A percentile compares a stretch with the other conserved stretches of the same genome.
phyloP scores from a whole-genome alignment of 2,888 invertebrate genomes.

The Drosophila ustulata region DNA sequence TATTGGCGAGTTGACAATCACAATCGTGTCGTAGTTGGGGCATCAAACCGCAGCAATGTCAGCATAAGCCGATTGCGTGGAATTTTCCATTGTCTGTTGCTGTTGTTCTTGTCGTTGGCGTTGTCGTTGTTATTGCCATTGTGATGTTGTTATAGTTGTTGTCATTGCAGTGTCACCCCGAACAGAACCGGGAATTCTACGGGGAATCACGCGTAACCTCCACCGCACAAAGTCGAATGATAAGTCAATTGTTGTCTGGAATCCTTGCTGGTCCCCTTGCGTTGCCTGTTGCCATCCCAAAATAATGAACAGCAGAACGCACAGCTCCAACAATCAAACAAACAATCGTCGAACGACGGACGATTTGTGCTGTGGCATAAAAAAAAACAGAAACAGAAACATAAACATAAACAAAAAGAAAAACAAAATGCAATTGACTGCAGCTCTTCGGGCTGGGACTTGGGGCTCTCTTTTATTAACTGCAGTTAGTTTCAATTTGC shows the following conservation, averaged over 20 bases:
- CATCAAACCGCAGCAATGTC: slow-evolving; percentile 73
- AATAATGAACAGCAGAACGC: slow-evolving; percentile 50
- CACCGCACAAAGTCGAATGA: slow-evolving; percentile 72
- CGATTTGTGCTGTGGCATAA: slow-evolving; percentile 31
- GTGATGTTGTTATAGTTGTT: background rate
- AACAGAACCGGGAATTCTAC: slow-evolving; percentile 12
- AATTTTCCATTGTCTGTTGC: slow-evolving; percentile 68
- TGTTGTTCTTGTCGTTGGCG: slow-evolving; percentile 6
- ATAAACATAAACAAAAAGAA: background rate
- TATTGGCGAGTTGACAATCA: slow-evolving; percentile 45
- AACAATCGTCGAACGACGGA: slow-evolving; percentile 51
- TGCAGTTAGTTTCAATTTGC: slow-evolving; percentile 78
- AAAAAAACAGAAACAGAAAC: slow-evolving; percentile 2
- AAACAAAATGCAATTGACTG: slow-evolving; percentile 40
- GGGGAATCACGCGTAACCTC: slow-evolving; percentile 63
- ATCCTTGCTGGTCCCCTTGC: slow-evolving; percentile 26
- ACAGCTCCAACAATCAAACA: slow-evolving; percentile 17
- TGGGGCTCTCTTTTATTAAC: slow-evolving; percentile 52
- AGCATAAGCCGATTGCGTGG: slow-evolving; percentile 79
- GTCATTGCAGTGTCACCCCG: slow-evolving; percentile 11
- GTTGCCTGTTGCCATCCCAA: slow-evolving; percentile 22
- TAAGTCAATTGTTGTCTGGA: slow-evolving; percentile 75
- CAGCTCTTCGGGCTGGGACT: slow-evolving; percentile 26
- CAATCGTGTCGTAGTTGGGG: slow-evolving; percentile 38
- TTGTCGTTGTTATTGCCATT: background rate